These are phyloP conservation scores for Dasypogon diadema DNA, from an alignment of 2,888 invertebrate species.

Conservation along the genomic window DNA sequence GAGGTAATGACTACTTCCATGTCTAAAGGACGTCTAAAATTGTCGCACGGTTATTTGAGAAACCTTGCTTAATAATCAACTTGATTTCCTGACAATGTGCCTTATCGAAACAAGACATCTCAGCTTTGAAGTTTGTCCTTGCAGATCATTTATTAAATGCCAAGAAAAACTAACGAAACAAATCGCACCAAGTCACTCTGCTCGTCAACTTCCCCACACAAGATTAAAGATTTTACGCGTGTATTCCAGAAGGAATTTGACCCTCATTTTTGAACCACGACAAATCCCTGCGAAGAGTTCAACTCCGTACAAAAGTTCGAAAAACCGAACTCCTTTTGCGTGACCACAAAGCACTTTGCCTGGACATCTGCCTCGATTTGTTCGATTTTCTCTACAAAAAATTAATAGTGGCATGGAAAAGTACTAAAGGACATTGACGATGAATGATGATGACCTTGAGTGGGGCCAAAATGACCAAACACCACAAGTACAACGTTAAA, in stretches of 20 bases:
- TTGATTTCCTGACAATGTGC: not conserved
- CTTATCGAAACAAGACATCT: conserved; percentile 8
- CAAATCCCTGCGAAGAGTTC: conserved; percentile 10
- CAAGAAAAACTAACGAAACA: not conserved
- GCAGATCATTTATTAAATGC: not conserved
- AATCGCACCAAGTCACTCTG: no score
- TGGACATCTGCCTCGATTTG: conserved; percentile 8
- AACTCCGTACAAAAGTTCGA: conserved; percentile 31
- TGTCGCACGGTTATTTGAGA: not conserved
- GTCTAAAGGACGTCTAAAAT: not conserved
- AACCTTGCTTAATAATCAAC: no score
- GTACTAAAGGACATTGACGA: conserved; percentile 21
- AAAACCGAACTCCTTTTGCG: conserved; percentile 27
- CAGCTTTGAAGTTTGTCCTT: not conserved
- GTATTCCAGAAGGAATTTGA: conserved; percentile 22
- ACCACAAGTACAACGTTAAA: conserved; percentile 27
- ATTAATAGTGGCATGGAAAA: conserved; percentile 23
- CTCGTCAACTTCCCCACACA: no score
- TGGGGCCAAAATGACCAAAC: conserved; percentile 31
- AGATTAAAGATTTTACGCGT: conserved; percentile 20
- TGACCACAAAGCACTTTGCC: not conserved
- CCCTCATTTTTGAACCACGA: not conserved
- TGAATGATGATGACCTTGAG: conserved; percentile 43
- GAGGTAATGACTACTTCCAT: no score
- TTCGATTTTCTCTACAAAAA: not conserved